Evolutionary conservation across 2,113 vertebrate genomes (phyloP).

Genomic region (Dipodomys stephensi): DNA sequence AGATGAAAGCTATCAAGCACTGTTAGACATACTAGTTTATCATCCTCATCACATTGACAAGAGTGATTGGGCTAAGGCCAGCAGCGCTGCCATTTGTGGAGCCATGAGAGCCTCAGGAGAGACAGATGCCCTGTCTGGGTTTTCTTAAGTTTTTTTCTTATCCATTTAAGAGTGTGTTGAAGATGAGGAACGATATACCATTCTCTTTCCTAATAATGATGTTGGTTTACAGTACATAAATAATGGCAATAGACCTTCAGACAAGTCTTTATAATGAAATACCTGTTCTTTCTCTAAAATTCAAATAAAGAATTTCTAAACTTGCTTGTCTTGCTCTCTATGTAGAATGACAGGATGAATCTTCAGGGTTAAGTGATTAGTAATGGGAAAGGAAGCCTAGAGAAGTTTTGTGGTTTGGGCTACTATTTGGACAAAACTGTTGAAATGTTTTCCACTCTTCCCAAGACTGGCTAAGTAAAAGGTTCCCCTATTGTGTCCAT

Average conservation of each 20-base stretch:
- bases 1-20: not conserved
- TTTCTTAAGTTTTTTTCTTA: not conserved
- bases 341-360: not conserved
- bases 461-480: constrained; percentile 6
- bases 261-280: constrained; percentile 40
- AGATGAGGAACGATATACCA: not conserved
- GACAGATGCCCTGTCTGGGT: not conserved
- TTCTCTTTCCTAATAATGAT: not conserved
- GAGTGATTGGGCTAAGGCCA: not conserved
- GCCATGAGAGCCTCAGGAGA: not conserved
- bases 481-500: constrained; percentile 21
- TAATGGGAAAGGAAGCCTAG: not conserved
- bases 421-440: not conserved
- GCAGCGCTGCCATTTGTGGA: fast-evolving
- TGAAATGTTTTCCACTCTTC: not conserved
- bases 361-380: not conserved
- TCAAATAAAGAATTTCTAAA: constrained; percentile 78
- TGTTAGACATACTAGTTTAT: not conserved
- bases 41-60: not conserved
- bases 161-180: not conserved
- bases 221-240: not conserved
- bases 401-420: not conserved
- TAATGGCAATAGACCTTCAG: not conserved
- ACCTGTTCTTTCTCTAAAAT: constrained; percentile 58
- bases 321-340: constrained; percentile 37